Evolutionary conservation across 2,797 vertebrate species (phyloP), one percentile per base, ranked within the genome.

Genomic region (Oreonectes daqikongensis): DNA sequence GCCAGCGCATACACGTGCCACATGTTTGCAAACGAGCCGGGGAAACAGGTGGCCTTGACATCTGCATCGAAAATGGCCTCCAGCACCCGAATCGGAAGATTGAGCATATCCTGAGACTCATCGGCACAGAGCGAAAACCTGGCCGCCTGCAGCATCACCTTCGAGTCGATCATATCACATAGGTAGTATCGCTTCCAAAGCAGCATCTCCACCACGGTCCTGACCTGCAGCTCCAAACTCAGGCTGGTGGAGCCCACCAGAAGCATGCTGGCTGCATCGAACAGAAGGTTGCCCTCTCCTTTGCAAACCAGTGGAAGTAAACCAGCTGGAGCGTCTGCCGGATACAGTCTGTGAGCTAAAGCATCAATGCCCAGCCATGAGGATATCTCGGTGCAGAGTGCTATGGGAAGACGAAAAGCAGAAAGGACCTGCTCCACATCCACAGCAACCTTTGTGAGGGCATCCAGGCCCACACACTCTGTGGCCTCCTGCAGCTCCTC

Each of bases 31-130:
- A 95, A 98, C 60, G 96, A 95, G 76, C 92, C 95, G 0, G 94
- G 95, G 77, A 97, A 99, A 89, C 97, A 98, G 42, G 95, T 97
- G 0, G 97, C 97, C 86, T 98, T 97, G 74, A 97, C 93, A 5
- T 99, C 97, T 0, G 95, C 95, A 11, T 99, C 97, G 0, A 98
- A 99, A 75, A 99, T 99, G 84, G 95, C 96, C 82, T 98, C 96
- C 72, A 99, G 85, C 6, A 97, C 94, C 3, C 93, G 81, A 20
- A 90, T 89, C 0, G 97, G 92, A 30, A 99, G 90, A 84, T 92
- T 96, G 69, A 95, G 93, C 95, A 96, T 97, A 83, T 95, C 94
- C 0, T 95, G 94, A 0, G 95, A 95, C 87, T 98, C 96, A 74
- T 99, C 96, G 0, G 95, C 94, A 52, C 94, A 95, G 18, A 99